These are phyloP conservation scores for Syngnathus scovelli DNA, from an alignment of 2,113 vertebrate genomes.

Conservation along the genomic window DNA sequence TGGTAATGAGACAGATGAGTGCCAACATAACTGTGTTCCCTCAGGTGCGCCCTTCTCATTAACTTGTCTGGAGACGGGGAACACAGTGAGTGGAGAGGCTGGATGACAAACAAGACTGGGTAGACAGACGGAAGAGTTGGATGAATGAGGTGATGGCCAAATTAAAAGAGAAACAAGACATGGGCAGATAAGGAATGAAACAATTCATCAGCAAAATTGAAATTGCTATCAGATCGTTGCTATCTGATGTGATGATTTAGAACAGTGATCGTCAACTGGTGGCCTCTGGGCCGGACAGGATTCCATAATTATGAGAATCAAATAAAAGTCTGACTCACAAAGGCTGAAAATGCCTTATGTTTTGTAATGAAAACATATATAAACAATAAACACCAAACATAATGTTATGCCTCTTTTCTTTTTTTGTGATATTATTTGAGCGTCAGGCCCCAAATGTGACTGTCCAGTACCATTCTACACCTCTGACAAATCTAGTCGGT, in stretches of 20 bases:
- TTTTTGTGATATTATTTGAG: no score
- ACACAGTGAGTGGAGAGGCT: slow-evolving; percentile 27
- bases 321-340: no score
- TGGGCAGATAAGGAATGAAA: slow-evolving; percentile 1
- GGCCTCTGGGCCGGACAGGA: no score
- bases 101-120: slow-evolving; percentile 25
- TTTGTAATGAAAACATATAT: no score
- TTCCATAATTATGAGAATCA: no score
- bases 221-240: not conserved
- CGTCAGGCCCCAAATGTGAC: no score
- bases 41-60: slow-evolving; percentile 60
- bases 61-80: slow-evolving; percentile 43
- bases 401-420: no score
- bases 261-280: no score
- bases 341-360: no score
- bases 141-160: slow-evolving; percentile 14
- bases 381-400: no score
- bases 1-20: slow-evolving; percentile 63
- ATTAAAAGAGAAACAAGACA: slow-evolving; percentile 17
- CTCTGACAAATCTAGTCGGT: no score
- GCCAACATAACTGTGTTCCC: slow-evolving; percentile 49
- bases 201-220: not conserved
- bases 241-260: not conserved
- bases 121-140: not conserved
- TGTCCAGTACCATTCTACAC: no score